Base-by-base conservation (phyloP, 2,797 vertebrate species). In the Enteromius trimaculatus region DNA sequence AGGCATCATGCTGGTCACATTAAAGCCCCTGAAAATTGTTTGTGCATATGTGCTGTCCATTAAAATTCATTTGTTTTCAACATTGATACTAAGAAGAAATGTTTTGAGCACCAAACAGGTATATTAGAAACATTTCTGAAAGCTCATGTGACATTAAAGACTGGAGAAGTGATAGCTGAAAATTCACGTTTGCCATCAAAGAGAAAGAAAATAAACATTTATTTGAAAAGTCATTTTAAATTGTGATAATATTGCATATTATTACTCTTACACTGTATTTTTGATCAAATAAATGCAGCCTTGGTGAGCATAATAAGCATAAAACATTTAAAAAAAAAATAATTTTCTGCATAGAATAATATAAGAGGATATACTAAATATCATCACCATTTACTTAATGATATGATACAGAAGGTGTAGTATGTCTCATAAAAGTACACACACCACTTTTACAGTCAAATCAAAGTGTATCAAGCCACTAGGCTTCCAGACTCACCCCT, bases 401-500 rank as follows among this genome's bases (percentile, higher is more conserved):
- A 77, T 69, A 23, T 5, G 42, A 0, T 53, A 6, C 44, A 8
- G 21, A 31, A 5, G 6, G 42, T 31, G 14, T 64, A 31, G n/a
- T 16, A 58, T n/a, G 29, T 49, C 34, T n/a, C 68, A 44, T 71
- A 69, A 17, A 34, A 70, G 21, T 21, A 47, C 10, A 44, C 34
- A 47, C 19, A 16, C 2, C 7, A 55, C 64, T 23, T 39, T 42
- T 42, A 71, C 8, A 5, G 23, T 60, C 21, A 19, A 11, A 29
- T 34, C 47, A 2, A 75, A 71, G 39, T 17, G n/a, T 9, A 64
- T 64, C 53, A 44, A 55, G 31, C 31, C 19, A n/a, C 55, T 23
- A 13, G 64, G 29, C 55, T 62, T 21, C 29, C 17, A 42, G 44
- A 58, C 58, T 21, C 90, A 96, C 97, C 96, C 92, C 26, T 91